Evolutionary conservation across 2,113 vertebrate genomes (phyloP).

Genomic region (Silurus glanis): DNA sequence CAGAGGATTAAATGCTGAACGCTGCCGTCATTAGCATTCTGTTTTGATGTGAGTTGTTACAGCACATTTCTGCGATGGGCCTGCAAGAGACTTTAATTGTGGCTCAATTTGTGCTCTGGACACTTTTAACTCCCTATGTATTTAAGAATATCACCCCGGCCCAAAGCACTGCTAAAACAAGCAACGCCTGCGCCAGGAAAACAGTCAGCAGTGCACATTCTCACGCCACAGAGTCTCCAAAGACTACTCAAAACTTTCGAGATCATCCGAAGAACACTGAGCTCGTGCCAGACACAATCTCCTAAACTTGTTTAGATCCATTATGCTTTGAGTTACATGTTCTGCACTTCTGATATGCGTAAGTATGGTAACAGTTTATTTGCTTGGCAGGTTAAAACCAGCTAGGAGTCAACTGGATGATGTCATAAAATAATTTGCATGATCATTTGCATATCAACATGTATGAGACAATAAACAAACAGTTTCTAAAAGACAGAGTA

Average conservation of each 20-base stretch:
- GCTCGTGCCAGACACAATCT: neutral
- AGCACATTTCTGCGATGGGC: conserved; percentile 32
- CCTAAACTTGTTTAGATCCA: neutral
- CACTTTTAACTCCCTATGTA: neutral
- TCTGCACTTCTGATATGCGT: neutral
- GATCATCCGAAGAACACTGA: conserved; percentile 19
- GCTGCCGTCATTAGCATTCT: neutral
- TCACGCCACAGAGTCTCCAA: conserved; percentile 63
- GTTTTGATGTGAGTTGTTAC: conserved; percentile 16
- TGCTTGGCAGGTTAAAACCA: neutral
- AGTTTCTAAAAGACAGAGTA: neutral
- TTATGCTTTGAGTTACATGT: neutral
- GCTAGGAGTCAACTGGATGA: neutral
- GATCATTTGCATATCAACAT: no score
- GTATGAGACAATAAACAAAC: neutral
- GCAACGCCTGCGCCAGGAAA: conserved; percentile 57
- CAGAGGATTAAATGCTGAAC: neutral
- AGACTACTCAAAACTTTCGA: conserved; percentile 47
- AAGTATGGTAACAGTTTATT: neutral
- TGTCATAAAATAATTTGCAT: neutral
- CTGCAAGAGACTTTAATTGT: conserved; percentile 47
- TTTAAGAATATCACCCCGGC: neutral
- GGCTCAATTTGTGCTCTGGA: conserved; percentile 39
- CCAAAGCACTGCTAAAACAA: conserved; percentile 47
- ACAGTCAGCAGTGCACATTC: conserved; percentile 60